phyloP scores from a whole-genome alignment of 2,888 invertebrate species.

The Blomia tropicalis region DNA sequence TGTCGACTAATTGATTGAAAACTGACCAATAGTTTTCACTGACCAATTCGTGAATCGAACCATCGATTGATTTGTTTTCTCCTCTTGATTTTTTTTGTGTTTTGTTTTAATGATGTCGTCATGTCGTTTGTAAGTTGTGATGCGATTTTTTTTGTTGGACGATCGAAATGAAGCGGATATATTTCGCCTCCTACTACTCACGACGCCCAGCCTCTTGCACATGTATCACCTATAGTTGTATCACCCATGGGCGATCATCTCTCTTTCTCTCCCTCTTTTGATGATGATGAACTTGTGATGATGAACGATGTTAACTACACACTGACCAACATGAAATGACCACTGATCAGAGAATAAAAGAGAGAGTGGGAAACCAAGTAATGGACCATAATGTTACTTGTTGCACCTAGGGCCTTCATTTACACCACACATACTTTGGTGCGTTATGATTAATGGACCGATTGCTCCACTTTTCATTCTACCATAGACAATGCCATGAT shows the following conservation, averaged over 20 bases:
- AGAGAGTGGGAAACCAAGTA: too few relatives aligned
- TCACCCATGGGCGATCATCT: neutral
- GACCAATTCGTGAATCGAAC: neutral
- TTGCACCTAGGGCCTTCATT: neutral
- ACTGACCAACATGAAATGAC: too few relatives aligned
- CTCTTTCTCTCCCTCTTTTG: neutral
- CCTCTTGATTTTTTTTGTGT: neutral
- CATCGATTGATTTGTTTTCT: too few relatives aligned
- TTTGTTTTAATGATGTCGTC: neutral
- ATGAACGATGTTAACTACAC: neutral
- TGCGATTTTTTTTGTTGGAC: too few relatives aligned
- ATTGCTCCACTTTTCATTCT: slow-evolving; percentile 15
- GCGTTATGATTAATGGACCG: slow-evolving; percentile 12
- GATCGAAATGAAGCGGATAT: too few relatives aligned
- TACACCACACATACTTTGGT: neutral
- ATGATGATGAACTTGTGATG: neutral
- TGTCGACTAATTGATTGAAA: too few relatives aligned
- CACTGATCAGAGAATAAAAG: too few relatives aligned
- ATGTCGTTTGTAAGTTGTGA: neutral
- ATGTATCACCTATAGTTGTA: neutral
- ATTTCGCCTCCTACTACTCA: slow-evolving; percentile 14
- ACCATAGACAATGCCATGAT: too few relatives aligned
- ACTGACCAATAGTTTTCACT: too few relatives aligned
- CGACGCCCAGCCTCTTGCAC: slow-evolving; percentile 4
- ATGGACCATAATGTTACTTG: neutral